Base-by-base conservation (phyloP, 2,888 invertebrate genomes). In the Leptarthrus brevirostris region DNA sequence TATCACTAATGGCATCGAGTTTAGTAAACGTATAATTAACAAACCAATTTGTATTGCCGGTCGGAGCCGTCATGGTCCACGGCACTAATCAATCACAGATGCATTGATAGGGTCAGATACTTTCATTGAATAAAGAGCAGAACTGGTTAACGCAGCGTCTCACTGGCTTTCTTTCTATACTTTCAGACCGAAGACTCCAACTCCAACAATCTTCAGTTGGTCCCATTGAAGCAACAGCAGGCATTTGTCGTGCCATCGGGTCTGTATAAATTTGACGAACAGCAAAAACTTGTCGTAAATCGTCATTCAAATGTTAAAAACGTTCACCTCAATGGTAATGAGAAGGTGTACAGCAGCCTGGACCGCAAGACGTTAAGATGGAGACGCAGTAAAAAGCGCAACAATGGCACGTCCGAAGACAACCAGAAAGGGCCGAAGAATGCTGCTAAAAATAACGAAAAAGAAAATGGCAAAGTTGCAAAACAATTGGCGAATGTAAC, bases 401-500 rank as follows among this genome's bases (percentile, higher is more conserved):
- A 52, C 69, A 66, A 20, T 30, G 4, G 14, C 20, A 2, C 64
- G 12, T 30, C 30, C 14, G 52, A 49, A 18, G 52, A 14, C 2
- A 24, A n/a, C 22, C 47, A 14, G 18, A 49, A 69, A 16, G 69
- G 69, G 14, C 10, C 18, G 49, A 24, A 16, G 4, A 20, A 24
- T 40, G 52, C 16, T 8, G 52, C 16, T 8, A 56, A 72, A 56
- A 26, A 10, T 12, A 20, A 24, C 24, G 22, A 61, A n/a, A 58
- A 61, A 26, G 61, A 49, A 58, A 64, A 52, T 47, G 52, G 24
- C 2, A 64, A 73, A 64, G 53, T 73, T 18, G 40, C 53, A 16
- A 73, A 73, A 73, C 73, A 73, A 73, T 73, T 73, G 66, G 30
- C 73, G 18, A 73, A 64, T 34, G 73, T 73, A 5, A 73, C 64